Evolutionary conservation across 92 coral and sea anemone genomes (phyloP).

Genomic region (Galaxea fascicularis): DNA sequence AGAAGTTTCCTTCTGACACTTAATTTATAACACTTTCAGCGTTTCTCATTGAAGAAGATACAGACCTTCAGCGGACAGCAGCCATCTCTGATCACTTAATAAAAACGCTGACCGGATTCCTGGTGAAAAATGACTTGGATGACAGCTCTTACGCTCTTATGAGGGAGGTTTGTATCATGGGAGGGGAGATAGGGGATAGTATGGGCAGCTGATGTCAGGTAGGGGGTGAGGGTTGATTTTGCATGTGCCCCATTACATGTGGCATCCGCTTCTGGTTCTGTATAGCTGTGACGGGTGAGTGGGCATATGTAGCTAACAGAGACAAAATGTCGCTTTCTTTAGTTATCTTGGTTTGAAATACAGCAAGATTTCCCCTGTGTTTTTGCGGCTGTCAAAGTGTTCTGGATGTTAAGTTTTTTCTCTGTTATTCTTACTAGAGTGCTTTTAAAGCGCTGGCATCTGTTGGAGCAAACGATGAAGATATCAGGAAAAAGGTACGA

Average conservation of each 20-base stretch:
- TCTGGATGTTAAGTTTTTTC: background rate
- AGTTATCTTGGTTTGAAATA: too few species aligned
- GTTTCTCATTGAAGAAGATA: constrained; percentile 93
- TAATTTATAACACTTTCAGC: constrained; percentile 54
- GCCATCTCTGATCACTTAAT: constrained; percentile 98
- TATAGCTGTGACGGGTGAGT: too few species aligned
- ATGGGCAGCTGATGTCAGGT: background rate
- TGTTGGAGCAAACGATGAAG: constrained; percentile 97
- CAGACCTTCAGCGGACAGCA: constrained; percentile 91
- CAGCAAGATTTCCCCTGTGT: too few species aligned
- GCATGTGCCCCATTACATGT: too few species aligned
- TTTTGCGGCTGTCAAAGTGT: background rate
- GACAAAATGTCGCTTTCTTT: too few species aligned
- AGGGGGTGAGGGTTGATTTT: too few species aligned
- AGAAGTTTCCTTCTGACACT: background rate
- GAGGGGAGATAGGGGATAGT: background rate
- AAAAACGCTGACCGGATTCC: constrained; percentile 88
- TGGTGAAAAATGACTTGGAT: constrained; percentile 86
- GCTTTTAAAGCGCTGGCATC: constrained; percentile 98
- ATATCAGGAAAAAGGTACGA: constrained; percentile 91
- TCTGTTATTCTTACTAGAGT: constrained; percentile 64
- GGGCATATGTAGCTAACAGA: too few species aligned
- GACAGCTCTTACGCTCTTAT: constrained; percentile 89
- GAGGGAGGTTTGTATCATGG: constrained; percentile 84
- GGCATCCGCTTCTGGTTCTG: too few species aligned